These are phyloP conservation scores for Sciurus vulgaris DNA, from an alignment of 2,797 vertebrate genomes.

Conservation along the genomic window DNA sequence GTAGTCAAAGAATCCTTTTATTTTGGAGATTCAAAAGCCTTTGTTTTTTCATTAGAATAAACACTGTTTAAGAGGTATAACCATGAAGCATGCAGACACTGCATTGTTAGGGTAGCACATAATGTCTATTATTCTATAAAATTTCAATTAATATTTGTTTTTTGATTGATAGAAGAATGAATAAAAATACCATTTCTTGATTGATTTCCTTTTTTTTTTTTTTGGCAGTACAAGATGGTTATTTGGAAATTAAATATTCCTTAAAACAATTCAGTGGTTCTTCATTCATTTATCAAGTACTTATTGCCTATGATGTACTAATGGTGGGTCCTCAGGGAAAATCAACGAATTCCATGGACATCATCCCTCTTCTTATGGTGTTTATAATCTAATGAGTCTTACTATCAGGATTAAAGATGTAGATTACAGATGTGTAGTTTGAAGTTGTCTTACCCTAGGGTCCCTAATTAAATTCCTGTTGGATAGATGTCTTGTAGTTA, in stretches of 20 bases:
- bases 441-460: constrained; percentile 9
- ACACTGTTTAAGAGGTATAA: not conserved
- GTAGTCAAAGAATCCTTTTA: not conserved
- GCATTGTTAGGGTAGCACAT: not conserved
- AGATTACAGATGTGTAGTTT: not conserved
- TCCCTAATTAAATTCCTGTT: not conserved
- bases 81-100: no score
- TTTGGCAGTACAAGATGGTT: not conserved
- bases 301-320: not conserved
- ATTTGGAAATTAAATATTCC: not conserved
- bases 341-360: not conserved
- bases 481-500: not conserved
- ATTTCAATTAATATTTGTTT: not conserved
- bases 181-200: not conserved
- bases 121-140: not conserved
- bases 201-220: not conserved
- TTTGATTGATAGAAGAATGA: not conserved
- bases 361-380: not conserved
- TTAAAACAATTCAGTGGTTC: not conserved
- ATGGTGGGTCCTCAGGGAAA: not conserved
- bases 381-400: not conserved
- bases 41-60: constrained; percentile 18
- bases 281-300: constrained; percentile 37
- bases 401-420: not conserved
- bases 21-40: not conserved